Percentiles rank a stretch among this genome's conserved stretches.
These are phyloP conservation scores for Megaceryle torquata DNA, from an alignment of 2,113 vertebrate genomes.

Conservation along the genomic window DNA sequence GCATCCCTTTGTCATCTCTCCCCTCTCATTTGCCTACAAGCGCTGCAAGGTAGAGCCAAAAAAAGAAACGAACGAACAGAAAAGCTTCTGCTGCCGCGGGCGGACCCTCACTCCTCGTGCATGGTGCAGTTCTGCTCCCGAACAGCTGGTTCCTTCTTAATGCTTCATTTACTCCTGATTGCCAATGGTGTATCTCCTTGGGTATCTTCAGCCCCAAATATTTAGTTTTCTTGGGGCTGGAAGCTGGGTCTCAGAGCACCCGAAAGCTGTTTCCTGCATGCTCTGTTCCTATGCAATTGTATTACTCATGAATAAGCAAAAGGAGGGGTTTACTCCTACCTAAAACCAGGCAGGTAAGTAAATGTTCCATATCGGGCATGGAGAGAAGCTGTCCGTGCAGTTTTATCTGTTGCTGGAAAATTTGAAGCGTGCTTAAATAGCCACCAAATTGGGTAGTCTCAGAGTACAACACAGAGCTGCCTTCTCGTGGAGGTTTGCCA, in stretches of 20 bases:
- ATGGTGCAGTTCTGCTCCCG: neutral
- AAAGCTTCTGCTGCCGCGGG: neutral
- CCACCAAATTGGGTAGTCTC: fast-evolving
- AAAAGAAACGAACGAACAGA: neutral
- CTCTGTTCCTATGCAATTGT: fast-evolving
- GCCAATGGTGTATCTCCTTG: fast-evolving
- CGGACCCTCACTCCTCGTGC: neutral
- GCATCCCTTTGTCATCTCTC: neutral
- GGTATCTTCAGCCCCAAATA: neutral
- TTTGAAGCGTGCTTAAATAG: neutral
- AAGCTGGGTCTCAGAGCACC: neutral
- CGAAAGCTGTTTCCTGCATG: fast-evolving
- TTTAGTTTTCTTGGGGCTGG: neutral
- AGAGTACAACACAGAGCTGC: fast-evolving
- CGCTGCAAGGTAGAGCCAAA: neutral
- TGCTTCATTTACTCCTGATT: neutral
- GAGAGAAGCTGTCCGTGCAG: fast-evolving
- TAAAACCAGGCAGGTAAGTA: neutral
- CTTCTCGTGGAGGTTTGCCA: fast-evolving
- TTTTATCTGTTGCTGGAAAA: neutral
- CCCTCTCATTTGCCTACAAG: neutral
- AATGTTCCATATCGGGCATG: fast-evolving
- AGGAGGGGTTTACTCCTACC: neutral
- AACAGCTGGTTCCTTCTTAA: neutral
- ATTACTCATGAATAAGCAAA: neutral